Conservation (phyloP, 2,888 invertebrate species). For the Dascillus cervinus region DNA sequence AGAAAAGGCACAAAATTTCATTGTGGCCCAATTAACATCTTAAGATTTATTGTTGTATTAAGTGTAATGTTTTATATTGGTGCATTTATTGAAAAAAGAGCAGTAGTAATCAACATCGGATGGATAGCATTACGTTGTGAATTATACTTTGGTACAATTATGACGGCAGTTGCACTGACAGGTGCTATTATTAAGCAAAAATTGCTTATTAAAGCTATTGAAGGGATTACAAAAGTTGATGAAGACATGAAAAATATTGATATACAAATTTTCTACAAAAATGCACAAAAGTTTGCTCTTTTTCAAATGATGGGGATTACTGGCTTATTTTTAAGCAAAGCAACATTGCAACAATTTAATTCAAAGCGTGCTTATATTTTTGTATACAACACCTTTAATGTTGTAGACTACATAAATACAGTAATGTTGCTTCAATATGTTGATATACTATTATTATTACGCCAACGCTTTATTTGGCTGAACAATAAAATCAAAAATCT, state of each 20-base stretch:
- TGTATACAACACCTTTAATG: constrained; percentile 20
- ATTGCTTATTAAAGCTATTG: constrained; percentile 13
- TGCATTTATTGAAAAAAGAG: constrained; percentile 12
- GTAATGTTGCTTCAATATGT: constrained; percentile 23
- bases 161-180: constrained; percentile 17
- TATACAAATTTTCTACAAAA: constrained; percentile 16
- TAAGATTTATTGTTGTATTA: constrained; percentile 13
- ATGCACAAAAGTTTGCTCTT: constrained; percentile 16
- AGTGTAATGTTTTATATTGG: constrained; percentile 16
- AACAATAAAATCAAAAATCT: constrained; percentile 14
- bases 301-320: constrained; percentile 15
- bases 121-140: constrained; percentile 21
- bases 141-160: constrained; percentile 18
- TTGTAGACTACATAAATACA: constrained; percentile 22
- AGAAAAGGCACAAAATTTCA: constrained; percentile 12
- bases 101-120: constrained; percentile 13
- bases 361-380: constrained; percentile 10
- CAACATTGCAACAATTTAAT: constrained; percentile 16
- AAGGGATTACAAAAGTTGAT: constrained; percentile 14
- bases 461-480: constrained; percentile 22
- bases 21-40: constrained; percentile 10
- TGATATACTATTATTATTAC: constrained; percentile 17
- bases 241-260: constrained; percentile 9
- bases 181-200: constrained; percentile 16
- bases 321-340: constrained; percentile 15